Percentiles rank a stretch among this genome's conserved stretches.
phyloP scores from a whole-genome alignment of 37 sponge, comb jelly and placozoan genomes.

The Tethya wilhelma region DNA sequence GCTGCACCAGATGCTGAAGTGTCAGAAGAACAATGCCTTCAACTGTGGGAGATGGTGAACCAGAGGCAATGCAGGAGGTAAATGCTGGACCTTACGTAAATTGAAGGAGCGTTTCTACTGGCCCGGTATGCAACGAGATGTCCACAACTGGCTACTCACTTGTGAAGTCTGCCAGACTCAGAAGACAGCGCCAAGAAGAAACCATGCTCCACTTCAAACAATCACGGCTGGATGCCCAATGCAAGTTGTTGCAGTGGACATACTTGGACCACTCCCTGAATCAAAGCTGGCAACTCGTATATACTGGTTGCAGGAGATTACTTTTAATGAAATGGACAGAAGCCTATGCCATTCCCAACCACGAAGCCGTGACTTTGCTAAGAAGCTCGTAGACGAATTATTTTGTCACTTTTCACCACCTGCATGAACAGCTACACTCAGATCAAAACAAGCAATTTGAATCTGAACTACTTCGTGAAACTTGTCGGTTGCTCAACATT shows the following conservation, averaged over 20 bases:
- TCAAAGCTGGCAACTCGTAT: slow-evolving; percentile 48
- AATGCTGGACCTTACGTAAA: too few species aligned
- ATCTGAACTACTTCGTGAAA: slow-evolving; percentile 24
- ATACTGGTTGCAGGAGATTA: slow-evolving; percentile 45
- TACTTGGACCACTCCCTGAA: slow-evolving; percentile 52
- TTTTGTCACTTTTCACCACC: slow-evolving; percentile 63
- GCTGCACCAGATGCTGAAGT: background rate
- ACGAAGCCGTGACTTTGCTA: slow-evolving; percentile 54
- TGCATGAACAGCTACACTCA: slow-evolving; percentile 53
- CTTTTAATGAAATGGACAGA: slow-evolving; percentile 57
- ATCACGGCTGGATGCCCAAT: slow-evolving; percentile 31
- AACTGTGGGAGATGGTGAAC: background rate
- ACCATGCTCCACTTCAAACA: slow-evolving; percentile 30
- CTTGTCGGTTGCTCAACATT: slow-evolving; percentile 33
- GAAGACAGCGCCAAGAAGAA: slow-evolving; percentile 20
- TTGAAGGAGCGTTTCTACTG: slow-evolving; percentile 51
- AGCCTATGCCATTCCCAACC: slow-evolving; percentile 63
- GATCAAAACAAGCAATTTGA: slow-evolving; percentile 59
- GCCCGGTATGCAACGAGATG: slow-evolving; percentile 44
- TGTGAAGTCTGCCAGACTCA: slow-evolving; percentile 33
- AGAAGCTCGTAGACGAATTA: slow-evolving; percentile 23
- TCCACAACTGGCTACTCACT: slow-evolving; percentile 23
- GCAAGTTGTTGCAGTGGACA: slow-evolving; percentile 49
- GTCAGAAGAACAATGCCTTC: background rate
- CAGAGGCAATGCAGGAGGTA: too few species aligned